phyloP scores from a whole-genome alignment of 2,113 vertebrate genomes.

The Lucifuga dentata region DNA sequence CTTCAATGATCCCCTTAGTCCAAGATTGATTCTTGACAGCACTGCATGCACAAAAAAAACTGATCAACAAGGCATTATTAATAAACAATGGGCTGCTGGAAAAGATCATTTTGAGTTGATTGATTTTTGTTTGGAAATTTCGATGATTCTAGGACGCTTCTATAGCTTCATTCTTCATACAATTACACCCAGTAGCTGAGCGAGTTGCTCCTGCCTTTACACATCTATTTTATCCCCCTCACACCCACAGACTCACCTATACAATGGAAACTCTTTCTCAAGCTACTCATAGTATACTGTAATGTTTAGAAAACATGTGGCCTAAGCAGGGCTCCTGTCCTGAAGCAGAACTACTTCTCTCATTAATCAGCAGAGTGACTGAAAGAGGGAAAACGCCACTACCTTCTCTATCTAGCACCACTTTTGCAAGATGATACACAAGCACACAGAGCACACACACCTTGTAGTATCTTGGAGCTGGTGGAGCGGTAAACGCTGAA shows the following conservation, averaged over 20 bases:
- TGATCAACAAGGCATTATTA: slow-evolving; percentile 11
- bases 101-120: not conserved
- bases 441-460: slow-evolving; percentile 38
- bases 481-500: slow-evolving; percentile 63
- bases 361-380: no score
- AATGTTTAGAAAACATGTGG: slow-evolving; percentile 21
- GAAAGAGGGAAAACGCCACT: no score
- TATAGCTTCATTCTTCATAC: not conserved
- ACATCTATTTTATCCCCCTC: not conserved
- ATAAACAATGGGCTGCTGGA: slow-evolving; percentile 16
- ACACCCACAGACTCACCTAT: not conserved
- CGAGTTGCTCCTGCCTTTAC: slow-evolving; percentile 1
- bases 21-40: slow-evolving; percentile 32
- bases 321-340: slow-evolving; percentile 7
- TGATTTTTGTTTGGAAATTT: not conserved
- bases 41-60: slow-evolving; percentile 23
- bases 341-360: not conserved
- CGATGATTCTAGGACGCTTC: no score
- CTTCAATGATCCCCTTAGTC: not conserved
- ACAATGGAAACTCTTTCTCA: slow-evolving; percentile 20
- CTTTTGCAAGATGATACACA: slow-evolving; percentile 12
- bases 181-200: not conserved
- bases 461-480: slow-evolving; percentile 42
- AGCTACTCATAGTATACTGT: not conserved
- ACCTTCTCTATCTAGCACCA: not conserved